Conservation (phyloP, 2,797 vertebrate genomes). For the Cossypha dichroa region DNA sequence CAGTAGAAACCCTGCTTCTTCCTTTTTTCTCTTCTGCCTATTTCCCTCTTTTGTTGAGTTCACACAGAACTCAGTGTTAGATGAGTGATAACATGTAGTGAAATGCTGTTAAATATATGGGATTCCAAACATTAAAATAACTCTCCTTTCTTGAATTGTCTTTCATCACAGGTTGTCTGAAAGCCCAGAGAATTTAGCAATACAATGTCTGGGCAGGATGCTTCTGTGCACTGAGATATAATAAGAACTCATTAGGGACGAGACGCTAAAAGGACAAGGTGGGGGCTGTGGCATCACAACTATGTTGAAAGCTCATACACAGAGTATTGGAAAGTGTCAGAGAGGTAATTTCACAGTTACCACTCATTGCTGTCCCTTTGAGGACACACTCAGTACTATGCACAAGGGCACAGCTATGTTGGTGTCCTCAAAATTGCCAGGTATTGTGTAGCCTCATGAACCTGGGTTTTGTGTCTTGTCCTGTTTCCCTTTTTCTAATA, state of each 20-base stretch:
- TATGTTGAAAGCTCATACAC: background rate
- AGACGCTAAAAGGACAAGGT: background rate
- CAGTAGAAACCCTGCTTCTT: slow-evolving; percentile 46
- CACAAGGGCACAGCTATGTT: background rate
- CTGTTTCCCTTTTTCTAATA: slow-evolving; percentile 10
- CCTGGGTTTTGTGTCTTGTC: background rate
- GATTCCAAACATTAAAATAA: slow-evolving; percentile 60
- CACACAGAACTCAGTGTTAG: slow-evolving; percentile 41
- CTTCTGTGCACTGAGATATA: background rate
- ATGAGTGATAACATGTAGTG: slow-evolving; percentile 36
- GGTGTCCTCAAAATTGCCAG: background rate
- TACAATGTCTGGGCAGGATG: slow-evolving; percentile 30
- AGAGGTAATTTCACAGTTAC: slow-evolving; percentile 14
- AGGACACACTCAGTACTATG: background rate
- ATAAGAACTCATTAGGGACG: slow-evolving; percentile 42
- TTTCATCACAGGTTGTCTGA: slow-evolving; percentile 41
- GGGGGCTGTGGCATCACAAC: background rate
- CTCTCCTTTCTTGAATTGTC: slow-evolving; percentile 44
- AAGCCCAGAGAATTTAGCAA: slow-evolving; percentile 64
- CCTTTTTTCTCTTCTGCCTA: slow-evolving; percentile 47
- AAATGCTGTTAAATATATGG: slow-evolving; percentile 44
- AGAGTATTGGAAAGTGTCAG: background rate
- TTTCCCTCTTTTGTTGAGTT: slow-evolving; percentile 59
- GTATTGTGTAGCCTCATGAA: background rate
- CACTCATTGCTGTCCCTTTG: background rate